phyloP scores from a whole-genome alignment of 1,140 invertebrate genomes.

The Cydia splendana region DNA sequence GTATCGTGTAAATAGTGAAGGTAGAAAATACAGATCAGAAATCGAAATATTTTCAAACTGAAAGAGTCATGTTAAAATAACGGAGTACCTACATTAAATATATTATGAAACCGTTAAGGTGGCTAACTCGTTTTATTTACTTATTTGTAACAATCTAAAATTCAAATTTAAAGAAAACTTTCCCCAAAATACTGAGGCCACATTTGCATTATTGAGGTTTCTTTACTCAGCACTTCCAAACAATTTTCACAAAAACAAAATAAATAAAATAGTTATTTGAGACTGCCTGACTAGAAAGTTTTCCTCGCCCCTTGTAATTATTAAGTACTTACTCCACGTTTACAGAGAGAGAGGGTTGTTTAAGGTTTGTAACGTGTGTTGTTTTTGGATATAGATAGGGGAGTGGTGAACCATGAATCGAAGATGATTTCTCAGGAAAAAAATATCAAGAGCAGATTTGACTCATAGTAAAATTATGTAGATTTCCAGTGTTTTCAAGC shows the following conservation, averaged over 20 bases:
- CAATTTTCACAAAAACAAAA: not conserved
- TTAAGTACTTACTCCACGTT: too few species aligned
- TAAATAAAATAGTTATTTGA: not conserved
- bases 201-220: slow-evolving; percentile 49
- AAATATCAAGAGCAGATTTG: too few species aligned
- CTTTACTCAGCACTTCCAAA: not conserved
- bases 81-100: slow-evolving; percentile 44
- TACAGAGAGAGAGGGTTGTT: not conserved
- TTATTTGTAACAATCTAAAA: slow-evolving; percentile 53
- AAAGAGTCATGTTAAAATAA: not conserved
- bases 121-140: slow-evolving; percentile 43
- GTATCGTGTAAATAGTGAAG: too few species aligned
- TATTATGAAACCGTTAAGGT: slow-evolving; percentile 33
- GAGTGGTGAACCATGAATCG: too few species aligned
- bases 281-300: not conserved
- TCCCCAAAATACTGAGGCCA: slow-evolving; percentile 33
- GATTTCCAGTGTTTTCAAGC: too few species aligned
- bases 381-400: too few species aligned
- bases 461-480: too few species aligned
- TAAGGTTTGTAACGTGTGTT: too few species aligned
- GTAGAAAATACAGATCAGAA: too few species aligned
- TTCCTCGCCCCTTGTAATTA: not conserved
- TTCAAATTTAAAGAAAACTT: slow-evolving; percentile 49
- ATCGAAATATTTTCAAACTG: too few species aligned
- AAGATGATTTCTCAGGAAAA: too few species aligned